Percentiles rank a stretch among this genome's conserved stretches.
Conservation (phyloP, 2,888 invertebrate species). For the Girardia tigrina region DNA sequence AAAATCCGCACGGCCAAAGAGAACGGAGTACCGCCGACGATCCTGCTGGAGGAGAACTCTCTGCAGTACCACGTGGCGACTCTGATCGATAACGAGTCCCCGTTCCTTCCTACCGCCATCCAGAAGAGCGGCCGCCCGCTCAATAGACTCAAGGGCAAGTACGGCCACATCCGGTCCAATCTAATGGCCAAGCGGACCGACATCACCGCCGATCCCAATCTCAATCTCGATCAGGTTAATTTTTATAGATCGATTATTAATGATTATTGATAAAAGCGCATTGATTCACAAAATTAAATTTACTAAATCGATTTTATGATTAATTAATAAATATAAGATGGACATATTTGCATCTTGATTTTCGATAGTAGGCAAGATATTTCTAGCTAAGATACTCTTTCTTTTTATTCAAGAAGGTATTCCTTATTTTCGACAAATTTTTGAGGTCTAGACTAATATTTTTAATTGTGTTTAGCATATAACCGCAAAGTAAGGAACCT, state of each 20-base stretch:
- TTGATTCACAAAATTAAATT: too few species aligned
- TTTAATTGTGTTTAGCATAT: too few species aligned
- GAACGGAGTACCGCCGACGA: constrained; percentile 89
- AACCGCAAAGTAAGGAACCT: too few species aligned
- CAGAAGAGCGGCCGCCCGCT: constrained; percentile 96
- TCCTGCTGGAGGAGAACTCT: constrained; percentile 88
- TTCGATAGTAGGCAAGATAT: too few species aligned
- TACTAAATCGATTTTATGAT: too few species aligned
- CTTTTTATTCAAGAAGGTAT: too few species aligned
- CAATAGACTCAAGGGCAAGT: constrained; percentile 83
- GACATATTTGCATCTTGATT: too few species aligned
- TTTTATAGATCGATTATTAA: constrained; percentile 89
- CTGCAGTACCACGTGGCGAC: constrained; percentile 96
- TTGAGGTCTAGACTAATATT: too few species aligned
- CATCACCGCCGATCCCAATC: constrained; percentile 54
- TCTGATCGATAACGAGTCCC: constrained; percentile 93
- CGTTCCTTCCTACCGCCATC: constrained; percentile 84
- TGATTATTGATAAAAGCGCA: too few species aligned
- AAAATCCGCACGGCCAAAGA: constrained; percentile 84
- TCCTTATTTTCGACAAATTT: too few species aligned
- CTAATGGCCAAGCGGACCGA: constrained; percentile 99
- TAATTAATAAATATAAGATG: too few species aligned
- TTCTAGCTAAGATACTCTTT: too few species aligned
- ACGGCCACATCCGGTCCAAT: constrained; percentile 94
- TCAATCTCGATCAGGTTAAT: constrained; percentile 86